Evolutionary conservation across 1,140 invertebrate genomes (phyloP).

Genomic region (Conus ventricosus): DNA sequence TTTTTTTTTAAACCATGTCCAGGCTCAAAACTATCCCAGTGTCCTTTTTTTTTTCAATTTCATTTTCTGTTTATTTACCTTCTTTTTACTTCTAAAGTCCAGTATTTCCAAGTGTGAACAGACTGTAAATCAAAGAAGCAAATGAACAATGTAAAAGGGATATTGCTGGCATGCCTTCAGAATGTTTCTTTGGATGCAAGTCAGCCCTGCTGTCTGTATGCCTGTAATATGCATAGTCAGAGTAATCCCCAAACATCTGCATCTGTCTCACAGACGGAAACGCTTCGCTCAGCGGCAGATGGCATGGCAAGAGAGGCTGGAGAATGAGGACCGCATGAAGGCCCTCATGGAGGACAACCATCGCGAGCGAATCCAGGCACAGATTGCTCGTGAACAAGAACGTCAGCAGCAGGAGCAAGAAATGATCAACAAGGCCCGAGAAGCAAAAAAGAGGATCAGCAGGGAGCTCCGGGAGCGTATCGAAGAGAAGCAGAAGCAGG

Average conservation of each 20-base stretch:
- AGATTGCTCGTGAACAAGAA: slow-evolving; percentile 63
- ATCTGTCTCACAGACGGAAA: slow-evolving; percentile 47
- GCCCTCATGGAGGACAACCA: slow-evolving; percentile 68
- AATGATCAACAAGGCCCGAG: slow-evolving; percentile 56
- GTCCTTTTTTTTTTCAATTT: too few relatives aligned
- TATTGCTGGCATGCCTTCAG: too few relatives aligned
- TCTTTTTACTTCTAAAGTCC: too few relatives aligned
- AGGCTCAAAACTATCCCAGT: too few relatives aligned
- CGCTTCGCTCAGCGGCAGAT: slow-evolving; percentile 55
- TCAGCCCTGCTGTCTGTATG: too few relatives aligned
- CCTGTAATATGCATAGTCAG: too few relatives aligned
- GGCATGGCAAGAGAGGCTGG: slow-evolving; percentile 56
- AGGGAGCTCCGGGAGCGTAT: slow-evolving; percentile 59
- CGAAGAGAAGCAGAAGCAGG: slow-evolving; percentile 57
- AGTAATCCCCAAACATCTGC: background rate
- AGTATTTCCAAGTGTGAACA: too few relatives aligned
- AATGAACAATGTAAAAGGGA: too few relatives aligned
- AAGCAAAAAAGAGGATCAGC: slow-evolving; percentile 68
- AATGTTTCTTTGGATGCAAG: too few relatives aligned
- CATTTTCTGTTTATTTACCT: too few relatives aligned
- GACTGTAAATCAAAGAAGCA: too few relatives aligned
- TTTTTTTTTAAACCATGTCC: too few relatives aligned
- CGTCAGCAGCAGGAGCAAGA: slow-evolving; percentile 61
- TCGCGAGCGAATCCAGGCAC: slow-evolving; percentile 58
- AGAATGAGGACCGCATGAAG: slow-evolving; percentile 61